phyloP scores from a whole-genome alignment of 2,888 invertebrate species.

The Osmoderma eremita region DNA sequence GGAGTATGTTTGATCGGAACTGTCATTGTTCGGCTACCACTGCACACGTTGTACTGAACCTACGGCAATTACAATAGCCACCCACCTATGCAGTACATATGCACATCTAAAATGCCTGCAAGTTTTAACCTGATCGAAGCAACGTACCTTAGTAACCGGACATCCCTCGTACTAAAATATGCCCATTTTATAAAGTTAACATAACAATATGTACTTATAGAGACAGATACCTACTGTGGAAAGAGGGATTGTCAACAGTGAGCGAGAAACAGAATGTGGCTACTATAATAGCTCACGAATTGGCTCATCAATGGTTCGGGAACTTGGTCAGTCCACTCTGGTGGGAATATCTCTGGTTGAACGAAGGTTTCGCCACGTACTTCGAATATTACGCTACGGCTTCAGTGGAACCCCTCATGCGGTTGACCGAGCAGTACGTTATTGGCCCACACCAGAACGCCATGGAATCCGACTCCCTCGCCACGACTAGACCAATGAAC shows the following conservation, averaged over 20 bases:
- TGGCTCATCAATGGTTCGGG: slow-evolving; percentile 79
- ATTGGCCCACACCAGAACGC: slow-evolving; percentile 65
- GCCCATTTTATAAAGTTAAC: too few relatives aligned
- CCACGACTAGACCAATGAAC: slow-evolving; percentile 66
- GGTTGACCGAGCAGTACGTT: slow-evolving; percentile 63
- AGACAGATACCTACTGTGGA: slow-evolving; percentile 32
- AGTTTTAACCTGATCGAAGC: too few relatives aligned
- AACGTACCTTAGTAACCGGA: background rate
- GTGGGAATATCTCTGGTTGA: slow-evolving; percentile 75
- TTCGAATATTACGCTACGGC: slow-evolving; percentile 65
- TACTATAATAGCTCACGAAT: slow-evolving; percentile 70
- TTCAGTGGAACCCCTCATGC: slow-evolving; percentile 59
- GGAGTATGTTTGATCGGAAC: too few relatives aligned
- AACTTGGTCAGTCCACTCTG: slow-evolving; percentile 72
- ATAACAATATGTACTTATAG: slow-evolving; percentile 2
- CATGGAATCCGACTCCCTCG: slow-evolving; percentile 67
- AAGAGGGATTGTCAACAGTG: slow-evolving; percentile 54
- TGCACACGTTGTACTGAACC: too few relatives aligned
- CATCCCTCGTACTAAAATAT: too few relatives aligned
- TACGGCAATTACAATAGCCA: too few relatives aligned
- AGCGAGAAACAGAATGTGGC: slow-evolving; percentile 65
- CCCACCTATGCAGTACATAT: too few relatives aligned
- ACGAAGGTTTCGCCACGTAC: slow-evolving; percentile 76
- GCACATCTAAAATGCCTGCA: too few relatives aligned
- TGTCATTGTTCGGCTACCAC: too few relatives aligned